Evolutionary conservation across 2,797 vertebrate species (phyloP), one percentile per base, ranked within the genome.

Genomic region (Limnodromus scolopaceus): DNA sequence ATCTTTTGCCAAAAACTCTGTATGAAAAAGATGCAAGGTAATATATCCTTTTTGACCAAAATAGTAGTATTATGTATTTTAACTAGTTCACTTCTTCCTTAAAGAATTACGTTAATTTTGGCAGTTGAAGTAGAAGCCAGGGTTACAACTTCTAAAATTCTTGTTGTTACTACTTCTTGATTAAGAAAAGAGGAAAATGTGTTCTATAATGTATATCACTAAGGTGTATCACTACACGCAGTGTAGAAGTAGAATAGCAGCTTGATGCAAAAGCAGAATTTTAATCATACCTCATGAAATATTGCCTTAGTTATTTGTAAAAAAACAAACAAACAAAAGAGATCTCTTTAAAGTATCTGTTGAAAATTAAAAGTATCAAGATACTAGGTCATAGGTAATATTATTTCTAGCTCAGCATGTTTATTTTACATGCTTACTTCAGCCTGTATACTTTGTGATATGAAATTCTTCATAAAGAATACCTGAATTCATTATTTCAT

Each of bases 21-120:
- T 98, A 97, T 95, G 98, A 98, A 78, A 99, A 98, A 92, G 99
- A 99, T 89, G 98, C 98, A 97, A 99, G 99, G 99, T 99, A 97
- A 91, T 10, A 15, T 30, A 41, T 83, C 12, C 54, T 65, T 69
- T 82, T 60, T 11, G 8, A 38, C 68, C 38, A 27, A 68, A 92
- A 10, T 22, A n/a, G 3, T 41, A 27, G 10, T 19, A 6, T 0
- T 2, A 2, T 19, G 5, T 38, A 10, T 93, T 93, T 85, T 23
- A 24, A 49, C 1, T 11, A 0, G 7, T 57, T 57, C 13, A 23
- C 8, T 68, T 7, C 1, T 38, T 61, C 48, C 24, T 65, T 43
- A 39, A 17, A 23, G 17, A 53, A 27, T 1, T 34, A 1, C 11
- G 13, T 12, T 20, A 20, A 65, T 65, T 82, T 81, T 49, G 36